Percentiles rank a stretch among this genome's conserved stretches.
Conservation (phyloP, 2,113 vertebrate species). For the Amblyopsis rosae region DNA sequence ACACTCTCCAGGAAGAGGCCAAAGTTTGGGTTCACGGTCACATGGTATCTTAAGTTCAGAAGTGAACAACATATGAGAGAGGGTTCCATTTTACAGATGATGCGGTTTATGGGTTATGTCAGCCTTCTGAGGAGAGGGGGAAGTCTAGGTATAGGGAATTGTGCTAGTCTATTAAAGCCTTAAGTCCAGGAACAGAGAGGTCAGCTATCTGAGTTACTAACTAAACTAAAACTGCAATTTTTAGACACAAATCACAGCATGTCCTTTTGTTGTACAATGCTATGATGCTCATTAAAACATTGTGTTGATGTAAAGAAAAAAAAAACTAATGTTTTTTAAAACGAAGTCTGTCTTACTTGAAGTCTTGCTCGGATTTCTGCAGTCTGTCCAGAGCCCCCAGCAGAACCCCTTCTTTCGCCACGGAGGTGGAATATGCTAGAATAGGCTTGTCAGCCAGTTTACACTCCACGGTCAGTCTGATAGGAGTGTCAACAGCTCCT, state of each 20-base stretch:
- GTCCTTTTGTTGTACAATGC: too few relatives aligned
- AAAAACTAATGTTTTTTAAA: neutral
- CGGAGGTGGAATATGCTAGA: conserved; percentile 38
- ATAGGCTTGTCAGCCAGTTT: conserved; percentile 38
- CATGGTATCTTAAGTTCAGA: conserved; percentile 53
- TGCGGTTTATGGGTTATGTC: neutral
- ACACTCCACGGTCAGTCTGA: conserved; percentile 61
- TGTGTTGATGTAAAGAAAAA: too few relatives aligned
- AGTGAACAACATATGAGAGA: conserved; percentile 2
- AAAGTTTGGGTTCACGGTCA: conserved; percentile 57
- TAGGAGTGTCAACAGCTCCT: conserved; percentile 12
- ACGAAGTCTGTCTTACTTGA: conserved; percentile 51
- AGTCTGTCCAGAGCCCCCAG: conserved; percentile 65
- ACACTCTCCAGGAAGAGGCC: conserved; percentile 67
- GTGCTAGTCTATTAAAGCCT: too few relatives aligned
- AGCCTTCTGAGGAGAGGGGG: neutral
- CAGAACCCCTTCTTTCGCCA: conserved; percentile 60
- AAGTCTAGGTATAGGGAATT: too few relatives aligned
- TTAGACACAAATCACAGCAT: too few relatives aligned
- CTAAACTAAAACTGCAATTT: too few relatives aligned
- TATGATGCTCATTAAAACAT: too few relatives aligned
- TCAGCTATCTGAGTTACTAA: too few relatives aligned
- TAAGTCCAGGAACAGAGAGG: too few relatives aligned
- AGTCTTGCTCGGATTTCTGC: conserved; percentile 51
- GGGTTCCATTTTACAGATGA: neutral